A percentile compares a stretch with the other conserved stretches of the same genome.
Evolutionary conservation across 1,140 invertebrate species (phyloP).

Genomic region (Ceratina australensis): DNA sequence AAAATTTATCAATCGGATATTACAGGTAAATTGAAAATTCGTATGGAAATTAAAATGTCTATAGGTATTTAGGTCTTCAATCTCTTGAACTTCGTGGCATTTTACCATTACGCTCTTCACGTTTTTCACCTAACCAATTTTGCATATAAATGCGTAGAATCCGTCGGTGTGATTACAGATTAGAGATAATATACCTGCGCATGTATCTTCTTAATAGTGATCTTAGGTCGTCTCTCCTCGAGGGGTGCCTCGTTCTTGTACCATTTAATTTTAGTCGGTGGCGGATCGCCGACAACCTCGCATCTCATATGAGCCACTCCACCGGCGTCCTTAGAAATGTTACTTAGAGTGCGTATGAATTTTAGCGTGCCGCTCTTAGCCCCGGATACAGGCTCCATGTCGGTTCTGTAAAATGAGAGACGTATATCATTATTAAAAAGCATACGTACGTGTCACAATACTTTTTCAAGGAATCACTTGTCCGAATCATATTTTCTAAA

Average conservation of each 20-base stretch:
- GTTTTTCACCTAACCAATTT: no score
- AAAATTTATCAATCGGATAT: no score
- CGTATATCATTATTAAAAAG: not conserved
- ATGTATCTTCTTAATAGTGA: slow-evolving; percentile 78
- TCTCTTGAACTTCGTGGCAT: no score
- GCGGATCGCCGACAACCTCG: slow-evolving; percentile 84
- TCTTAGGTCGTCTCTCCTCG: slow-evolving; percentile 77
- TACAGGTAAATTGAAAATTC: no score
- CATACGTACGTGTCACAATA: not conserved
- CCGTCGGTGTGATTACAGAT: not conserved
- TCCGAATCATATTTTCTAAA: no score
- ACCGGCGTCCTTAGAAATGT: slow-evolving; percentile 83
- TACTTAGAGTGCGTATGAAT: slow-evolving; percentile 79
- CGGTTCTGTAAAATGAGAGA: slow-evolving; percentile 59
- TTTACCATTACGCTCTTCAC: no score
- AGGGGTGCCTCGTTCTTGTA: slow-evolving; percentile 84
- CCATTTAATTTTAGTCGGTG: slow-evolving; percentile 84
- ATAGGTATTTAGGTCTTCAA: no score
- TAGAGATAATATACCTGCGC: slow-evolving; percentile 59
- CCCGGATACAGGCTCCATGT: slow-evolving; percentile 57
- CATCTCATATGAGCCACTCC: slow-evolving; percentile 83
- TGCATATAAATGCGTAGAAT: no score
- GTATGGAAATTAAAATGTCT: no score
- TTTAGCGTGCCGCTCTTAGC: slow-evolving; percentile 72
- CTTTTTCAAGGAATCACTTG: no score